A percentile compares a stretch with the other conserved stretches of the same genome.
These are phyloP conservation scores for Trogon surrucura DNA, from an alignment of 2,113 vertebrate species.

Conservation along the genomic window DNA sequence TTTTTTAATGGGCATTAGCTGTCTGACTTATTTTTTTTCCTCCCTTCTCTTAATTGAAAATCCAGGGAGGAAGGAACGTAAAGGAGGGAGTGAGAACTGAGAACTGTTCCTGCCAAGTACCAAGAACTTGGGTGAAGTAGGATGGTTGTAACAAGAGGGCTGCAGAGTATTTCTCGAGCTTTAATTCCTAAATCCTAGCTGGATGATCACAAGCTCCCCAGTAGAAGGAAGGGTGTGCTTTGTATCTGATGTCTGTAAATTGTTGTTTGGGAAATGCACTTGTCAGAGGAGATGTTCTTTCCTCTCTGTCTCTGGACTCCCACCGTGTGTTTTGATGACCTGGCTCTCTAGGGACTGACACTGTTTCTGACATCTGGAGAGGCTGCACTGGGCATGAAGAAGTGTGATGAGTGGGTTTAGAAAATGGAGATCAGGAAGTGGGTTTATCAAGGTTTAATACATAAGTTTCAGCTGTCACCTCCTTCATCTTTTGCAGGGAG, in stretches of 20 bases:
- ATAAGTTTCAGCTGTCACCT: neutral
- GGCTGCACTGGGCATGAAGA: neutral
- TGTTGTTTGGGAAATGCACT: constrained; percentile 1
- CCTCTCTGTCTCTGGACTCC: neutral
- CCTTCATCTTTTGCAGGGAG: neutral
- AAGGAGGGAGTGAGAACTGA: neutral
- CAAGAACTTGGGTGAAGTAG: neutral
- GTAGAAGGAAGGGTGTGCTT: neutral
- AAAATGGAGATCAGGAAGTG: neutral
- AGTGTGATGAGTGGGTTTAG: neutral
- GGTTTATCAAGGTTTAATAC: neutral
- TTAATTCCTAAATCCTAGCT: neutral
- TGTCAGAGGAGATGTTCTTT: neutral
- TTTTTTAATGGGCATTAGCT: neutral
- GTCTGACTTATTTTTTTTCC: neutral
- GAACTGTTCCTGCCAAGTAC: neutral
- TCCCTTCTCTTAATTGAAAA: neutral
- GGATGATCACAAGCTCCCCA: neutral
- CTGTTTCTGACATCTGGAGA: neutral
- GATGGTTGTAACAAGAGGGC: neutral
- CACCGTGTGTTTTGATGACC: neutral
- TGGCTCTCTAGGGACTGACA: neutral
- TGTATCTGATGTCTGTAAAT: constrained; percentile 5
- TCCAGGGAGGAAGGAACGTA: neutral
- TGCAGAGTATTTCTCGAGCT: neutral